Conservation (phyloP, 2,888 invertebrate genomes). For the Schizotus pectinicornis region DNA sequence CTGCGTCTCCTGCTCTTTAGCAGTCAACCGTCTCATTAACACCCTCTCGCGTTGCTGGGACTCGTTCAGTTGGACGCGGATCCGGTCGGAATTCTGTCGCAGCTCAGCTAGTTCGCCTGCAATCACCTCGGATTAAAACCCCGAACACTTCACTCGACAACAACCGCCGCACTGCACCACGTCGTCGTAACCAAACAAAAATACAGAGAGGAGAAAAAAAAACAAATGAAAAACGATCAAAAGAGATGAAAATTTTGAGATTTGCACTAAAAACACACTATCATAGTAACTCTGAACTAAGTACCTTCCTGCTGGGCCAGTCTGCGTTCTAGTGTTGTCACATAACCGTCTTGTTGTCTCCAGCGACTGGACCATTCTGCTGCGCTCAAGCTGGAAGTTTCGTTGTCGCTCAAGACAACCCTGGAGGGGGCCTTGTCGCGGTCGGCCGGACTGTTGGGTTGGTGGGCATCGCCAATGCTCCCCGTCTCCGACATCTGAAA, state of each 20-base stretch:
- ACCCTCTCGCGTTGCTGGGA: constrained; percentile 91
- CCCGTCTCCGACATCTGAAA: constrained; percentile 48
- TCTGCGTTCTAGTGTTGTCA: constrained; percentile 77
- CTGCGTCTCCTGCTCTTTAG: constrained; percentile 96
- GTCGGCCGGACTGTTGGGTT: constrained; percentile 63
- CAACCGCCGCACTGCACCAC: constrained; percentile 45
- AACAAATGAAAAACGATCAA: neutral
- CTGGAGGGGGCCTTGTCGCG: constrained; percentile 60
- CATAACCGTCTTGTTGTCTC: constrained; percentile 78
- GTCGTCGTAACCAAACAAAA: constrained; percentile 13
- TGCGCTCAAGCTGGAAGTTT: constrained; percentile 68
- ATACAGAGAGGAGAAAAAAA: constrained; percentile 5
- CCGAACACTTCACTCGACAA: constrained; percentile 17
- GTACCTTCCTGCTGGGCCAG: constrained; percentile 80
- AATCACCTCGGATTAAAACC: constrained; percentile 51
- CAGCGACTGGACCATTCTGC: constrained; percentile 73
- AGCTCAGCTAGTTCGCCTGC: constrained; percentile 74
- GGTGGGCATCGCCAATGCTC: constrained; percentile 37
- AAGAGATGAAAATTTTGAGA: constrained; percentile 10
- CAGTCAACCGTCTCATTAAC: constrained; percentile 87
- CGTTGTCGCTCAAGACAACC: constrained; percentile 69
- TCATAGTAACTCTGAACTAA: constrained; percentile 55
- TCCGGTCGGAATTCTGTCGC: constrained; percentile 79
- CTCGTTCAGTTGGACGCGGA: constrained; percentile 82
- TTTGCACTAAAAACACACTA: constrained; percentile 30